Percentiles rank a stretch among this genome's conserved stretches.
Evolutionary conservation across 2,888 invertebrate genomes (phyloP).

Genomic region (Coleophora deauratella): DNA sequence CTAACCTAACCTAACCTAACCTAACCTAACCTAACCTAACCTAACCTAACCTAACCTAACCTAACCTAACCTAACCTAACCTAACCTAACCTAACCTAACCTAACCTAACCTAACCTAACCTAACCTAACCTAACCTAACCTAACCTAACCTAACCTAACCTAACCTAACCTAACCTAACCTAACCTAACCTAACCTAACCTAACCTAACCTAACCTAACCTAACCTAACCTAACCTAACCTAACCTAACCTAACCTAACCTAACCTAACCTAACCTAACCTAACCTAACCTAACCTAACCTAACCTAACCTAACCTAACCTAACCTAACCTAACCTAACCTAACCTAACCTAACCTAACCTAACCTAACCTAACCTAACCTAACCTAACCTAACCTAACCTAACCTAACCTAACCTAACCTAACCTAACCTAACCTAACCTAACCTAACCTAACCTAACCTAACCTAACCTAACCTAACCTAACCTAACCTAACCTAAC

Average conservation of each 20-base stretch:
- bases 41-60: too few species aligned
- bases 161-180: slow-evolving; percentile 14
- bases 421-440: slow-evolving; percentile 6
- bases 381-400: slow-evolving; percentile 1
- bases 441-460: slow-evolving; percentile 6
- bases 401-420: slow-evolving; percentile 3
- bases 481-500: too few species aligned
- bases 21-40: too few species aligned
- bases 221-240: slow-evolving; percentile 12
- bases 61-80: too few species aligned
- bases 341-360: slow-evolving; percentile 6
- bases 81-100: slow-evolving; percentile 15
- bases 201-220: slow-evolving; percentile 10
- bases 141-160: slow-evolving; percentile 10
- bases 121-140: slow-evolving; percentile 9
- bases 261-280: slow-evolving; percentile 11
- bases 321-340: slow-evolving; percentile 13
- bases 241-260: slow-evolving; percentile 11
- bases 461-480: slow-evolving; percentile 8
- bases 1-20: too few species aligned
- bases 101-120: slow-evolving; percentile 17
- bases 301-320: slow-evolving; percentile 21
- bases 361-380: slow-evolving; percentile 1
- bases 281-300: slow-evolving; percentile 16
- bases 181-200: slow-evolving; percentile 6